Percentiles rank a stretch among this genome's conserved stretches.
These are phyloP conservation scores for Papilio helenus DNA, from an alignment of 1,140 invertebrate genomes.

Conservation along the genomic window DNA sequence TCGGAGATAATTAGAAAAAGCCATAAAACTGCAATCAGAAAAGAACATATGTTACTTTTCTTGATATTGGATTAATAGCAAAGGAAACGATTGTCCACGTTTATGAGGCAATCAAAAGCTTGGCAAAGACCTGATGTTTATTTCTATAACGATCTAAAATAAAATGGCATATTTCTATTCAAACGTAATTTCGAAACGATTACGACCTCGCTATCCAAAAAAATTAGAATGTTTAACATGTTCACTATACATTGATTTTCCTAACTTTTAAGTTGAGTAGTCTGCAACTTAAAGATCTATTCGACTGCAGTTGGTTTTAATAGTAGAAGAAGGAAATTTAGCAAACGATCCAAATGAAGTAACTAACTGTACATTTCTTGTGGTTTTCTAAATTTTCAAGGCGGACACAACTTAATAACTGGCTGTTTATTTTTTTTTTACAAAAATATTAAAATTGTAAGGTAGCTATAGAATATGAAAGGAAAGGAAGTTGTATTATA, in stretches of 20 bases:
- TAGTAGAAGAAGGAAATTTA: neutral
- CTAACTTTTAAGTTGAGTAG: neutral
- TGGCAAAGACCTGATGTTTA: conserved; percentile 22
- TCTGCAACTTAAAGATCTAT: neutral
- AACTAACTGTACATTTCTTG: too few species aligned
- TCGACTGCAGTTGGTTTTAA: neutral
- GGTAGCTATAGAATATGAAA: too few species aligned
- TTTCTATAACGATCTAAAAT: conserved; percentile 10
- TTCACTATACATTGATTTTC: neutral
- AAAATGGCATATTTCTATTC: conserved; percentile 15
- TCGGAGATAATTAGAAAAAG: neutral
- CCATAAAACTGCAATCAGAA: neutral
- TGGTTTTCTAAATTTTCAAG: neutral
- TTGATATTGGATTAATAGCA: conserved; percentile 14
- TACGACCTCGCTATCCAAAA: neutral
- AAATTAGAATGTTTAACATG: neutral
- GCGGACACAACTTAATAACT: neutral
- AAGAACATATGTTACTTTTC: conserved; percentile 9
- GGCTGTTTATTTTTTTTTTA: too few species aligned
- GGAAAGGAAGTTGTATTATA: neutral
- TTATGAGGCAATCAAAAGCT: conserved; percentile 27
- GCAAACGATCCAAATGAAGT: neutral
- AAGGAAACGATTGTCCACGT: conserved; percentile 20
- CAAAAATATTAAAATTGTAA: too few species aligned
- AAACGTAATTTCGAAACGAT: conserved; percentile 18